Evolutionary conservation across 37 sponge, comb jelly and placozoan species (phyloP).

Genomic region (Agelas oroides): DNA sequence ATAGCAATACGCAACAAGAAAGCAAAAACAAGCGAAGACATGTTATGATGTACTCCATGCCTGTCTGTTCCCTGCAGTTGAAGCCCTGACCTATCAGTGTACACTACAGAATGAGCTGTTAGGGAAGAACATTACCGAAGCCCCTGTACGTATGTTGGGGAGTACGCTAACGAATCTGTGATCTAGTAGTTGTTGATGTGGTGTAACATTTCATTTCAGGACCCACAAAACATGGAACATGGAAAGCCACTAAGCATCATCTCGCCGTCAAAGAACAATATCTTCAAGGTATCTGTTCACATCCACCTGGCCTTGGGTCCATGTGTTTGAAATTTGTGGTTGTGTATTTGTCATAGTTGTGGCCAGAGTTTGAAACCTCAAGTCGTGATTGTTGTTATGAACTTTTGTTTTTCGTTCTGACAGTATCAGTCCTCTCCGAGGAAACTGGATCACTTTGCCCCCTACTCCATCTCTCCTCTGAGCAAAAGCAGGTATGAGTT

Average conservation of each 20-base stretch:
- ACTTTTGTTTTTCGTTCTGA: neutral
- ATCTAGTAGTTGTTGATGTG: slow-evolving; percentile 3
- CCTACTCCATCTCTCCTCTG: slow-evolving; percentile 68
- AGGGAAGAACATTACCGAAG: slow-evolving; percentile 58
- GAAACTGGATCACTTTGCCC: slow-evolving; percentile 43
- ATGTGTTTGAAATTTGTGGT: no score
- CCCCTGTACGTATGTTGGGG: slow-evolving; percentile 56
- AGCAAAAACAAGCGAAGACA: no score
- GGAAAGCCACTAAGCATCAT: slow-evolving; percentile 3
- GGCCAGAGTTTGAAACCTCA: no score
- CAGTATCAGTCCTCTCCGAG: slow-evolving; percentile 62
- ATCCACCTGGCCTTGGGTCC: neutral
- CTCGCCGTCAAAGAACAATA: slow-evolving; percentile 48
- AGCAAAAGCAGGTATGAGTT: slow-evolving; percentile 57
- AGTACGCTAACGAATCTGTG: slow-evolving; percentile 12
- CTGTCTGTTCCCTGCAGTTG: slow-evolving; percentile 15
- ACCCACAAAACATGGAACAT: slow-evolving; percentile 35
- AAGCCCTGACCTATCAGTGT: slow-evolving; percentile 66
- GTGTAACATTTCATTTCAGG: slow-evolving; percentile 11
- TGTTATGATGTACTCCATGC: no score
- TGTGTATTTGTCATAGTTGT: no score
- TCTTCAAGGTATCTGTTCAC: slow-evolving; percentile 36
- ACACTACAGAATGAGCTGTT: slow-evolving; percentile 78
- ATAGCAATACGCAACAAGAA: neutral
- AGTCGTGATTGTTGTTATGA: no score